Base-by-base conservation (phyloP, 2,888 invertebrate genomes). In the Philhelius pedissequus region DNA sequence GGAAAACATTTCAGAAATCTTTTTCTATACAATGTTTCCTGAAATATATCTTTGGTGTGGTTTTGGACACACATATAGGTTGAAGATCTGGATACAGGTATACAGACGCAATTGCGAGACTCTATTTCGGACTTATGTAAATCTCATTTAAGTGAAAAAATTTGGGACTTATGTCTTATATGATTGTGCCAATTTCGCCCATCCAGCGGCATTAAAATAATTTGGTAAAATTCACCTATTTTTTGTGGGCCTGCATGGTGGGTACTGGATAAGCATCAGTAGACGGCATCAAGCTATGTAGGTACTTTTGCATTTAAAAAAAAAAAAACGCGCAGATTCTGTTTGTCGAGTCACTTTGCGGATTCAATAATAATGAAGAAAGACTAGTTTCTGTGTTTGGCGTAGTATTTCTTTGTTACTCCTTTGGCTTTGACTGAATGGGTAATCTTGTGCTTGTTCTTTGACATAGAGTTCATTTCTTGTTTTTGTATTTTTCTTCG, bases 311-410 rank as follows among this genome's bases (percentile, higher is more conserved):
- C 62, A 58, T 58, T 73, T 27, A 58, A 45, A 27, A 60, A 13
- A 48, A 76, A 58, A 48, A 52, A 58, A 50, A 54, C 11, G 22
- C 45, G 43, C 32, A 40, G 27, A n/a, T n/a, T n/a, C 62, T 18
- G 43, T 40, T 35, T 27, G 38, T 15, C 20, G n/a, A 20, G 40
- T 60, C 40, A 7, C 25, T 30, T 56, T 56, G 15, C 70, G 27
- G 43, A 68, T 54, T 48, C 56, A 56, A 62, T 60, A 45, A 64
- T 35, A 48, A 64, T 64, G 35, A 52, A 48, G 35, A 52, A 48
- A 75, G 78, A 83, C 83, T 78, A 78, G 78, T 83, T 83, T 78
- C 58, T 48, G 54, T 58, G 32, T 32, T 62, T 60, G 38, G 50
- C 15, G 35, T 52, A 27, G 35, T 52, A 27, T 43, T 45, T 58